Evolutionary conservation across 2,797 vertebrate species (phyloP).

Genomic region (Ciconia nigra): DNA sequence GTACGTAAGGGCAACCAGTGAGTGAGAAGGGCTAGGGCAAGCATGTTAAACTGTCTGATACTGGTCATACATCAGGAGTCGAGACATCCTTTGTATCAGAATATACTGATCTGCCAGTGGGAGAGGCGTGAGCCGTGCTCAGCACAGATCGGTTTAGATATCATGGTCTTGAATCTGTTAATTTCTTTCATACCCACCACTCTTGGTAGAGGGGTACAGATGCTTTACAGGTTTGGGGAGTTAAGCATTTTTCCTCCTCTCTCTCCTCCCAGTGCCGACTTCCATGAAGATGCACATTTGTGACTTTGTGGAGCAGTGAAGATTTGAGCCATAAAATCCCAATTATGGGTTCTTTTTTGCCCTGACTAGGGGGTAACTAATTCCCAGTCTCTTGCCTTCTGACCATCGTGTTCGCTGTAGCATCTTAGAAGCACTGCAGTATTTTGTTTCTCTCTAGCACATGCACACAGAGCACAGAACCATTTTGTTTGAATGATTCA

Average conservation of each 20-base stretch:
- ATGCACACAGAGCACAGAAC: neutral
- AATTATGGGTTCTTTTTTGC: neutral
- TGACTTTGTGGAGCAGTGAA: neutral
- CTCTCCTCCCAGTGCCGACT: neutral
- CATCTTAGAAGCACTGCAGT: neutral
- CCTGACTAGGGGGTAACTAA: neutral
- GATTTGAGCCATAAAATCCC: neutral
- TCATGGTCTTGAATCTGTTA: fast-evolving
- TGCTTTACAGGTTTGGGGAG: neutral
- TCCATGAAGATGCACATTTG: neutral
- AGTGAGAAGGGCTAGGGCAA: neutral
- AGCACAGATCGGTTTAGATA: neutral
- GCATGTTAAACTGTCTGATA: too few relatives aligned
- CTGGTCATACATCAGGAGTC: neutral
- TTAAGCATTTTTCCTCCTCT: neutral
- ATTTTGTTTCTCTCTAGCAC: neutral
- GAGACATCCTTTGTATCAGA: neutral
- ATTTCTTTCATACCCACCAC: neutral
- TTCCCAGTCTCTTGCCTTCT: neutral
- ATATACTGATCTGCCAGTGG: neutral
- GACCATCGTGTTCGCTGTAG: neutral
- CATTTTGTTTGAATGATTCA: fast-evolving
- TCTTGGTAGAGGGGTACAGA: neutral
- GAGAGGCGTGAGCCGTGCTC: neutral
- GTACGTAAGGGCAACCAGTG: neutral